These are phyloP conservation scores for Maniola jurtina DNA, from an alignment of 1,140 invertebrate genomes.

Conservation along the genomic window DNA sequence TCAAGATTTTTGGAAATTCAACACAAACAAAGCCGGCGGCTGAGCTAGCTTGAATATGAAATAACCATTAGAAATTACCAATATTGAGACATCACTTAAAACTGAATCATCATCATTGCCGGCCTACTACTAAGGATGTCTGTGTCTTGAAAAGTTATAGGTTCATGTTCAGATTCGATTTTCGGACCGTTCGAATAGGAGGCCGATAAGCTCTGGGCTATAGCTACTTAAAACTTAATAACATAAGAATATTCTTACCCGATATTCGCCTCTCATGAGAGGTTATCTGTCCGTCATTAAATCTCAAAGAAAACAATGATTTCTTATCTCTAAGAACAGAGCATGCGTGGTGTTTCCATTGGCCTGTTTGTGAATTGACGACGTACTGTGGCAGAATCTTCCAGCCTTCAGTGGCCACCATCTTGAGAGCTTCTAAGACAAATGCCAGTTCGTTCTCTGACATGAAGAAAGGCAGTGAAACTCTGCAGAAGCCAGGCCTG, in stretches of 20 bases:
- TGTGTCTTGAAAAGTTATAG: too few relatives aligned
- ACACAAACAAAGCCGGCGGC: too few relatives aligned
- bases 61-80: too few relatives aligned
- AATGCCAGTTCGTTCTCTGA: slow-evolving; percentile 89
- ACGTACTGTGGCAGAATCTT: slow-evolving; percentile 93
- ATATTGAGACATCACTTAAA: too few relatives aligned
- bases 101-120: too few relatives aligned
- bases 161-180: too few relatives aligned
- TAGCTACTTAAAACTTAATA: too few relatives aligned
- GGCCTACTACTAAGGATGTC: too few relatives aligned
- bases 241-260: slow-evolving; percentile 46
- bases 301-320: slow-evolving; percentile 89
- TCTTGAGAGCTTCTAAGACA: slow-evolving; percentile 90
- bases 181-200: too few relatives aligned
- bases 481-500: slow-evolving; percentile 91
- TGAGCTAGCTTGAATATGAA: too few relatives aligned
- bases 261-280: slow-evolving; percentile 84
- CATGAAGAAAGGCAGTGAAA: slow-evolving; percentile 93
- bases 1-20: too few relatives aligned
- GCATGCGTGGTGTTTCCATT: slow-evolving; percentile 93
- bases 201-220: too few relatives aligned
- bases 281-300: slow-evolving; percentile 87
- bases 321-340: slow-evolving; percentile 89
- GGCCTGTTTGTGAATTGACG: slow-evolving; percentile 91
- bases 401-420: slow-evolving; percentile 94